Evolutionary conservation across 2,797 vertebrate genomes (phyloP), one percentile per base, ranked within the genome.

Genomic region (Poliocrania exsul): DNA sequence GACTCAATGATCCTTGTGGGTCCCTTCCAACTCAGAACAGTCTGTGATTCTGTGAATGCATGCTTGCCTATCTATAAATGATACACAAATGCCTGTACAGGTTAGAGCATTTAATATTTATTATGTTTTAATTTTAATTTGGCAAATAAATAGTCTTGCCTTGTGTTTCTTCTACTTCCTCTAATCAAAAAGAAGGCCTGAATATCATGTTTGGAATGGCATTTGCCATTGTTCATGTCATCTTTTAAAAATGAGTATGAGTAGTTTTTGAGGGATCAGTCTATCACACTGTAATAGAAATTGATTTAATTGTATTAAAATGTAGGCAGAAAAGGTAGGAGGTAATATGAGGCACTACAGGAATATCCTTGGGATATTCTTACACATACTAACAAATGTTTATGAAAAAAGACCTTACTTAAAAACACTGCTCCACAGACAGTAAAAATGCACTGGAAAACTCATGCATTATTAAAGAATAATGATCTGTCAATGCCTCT

Each of bases 241-340:
- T 50, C 28, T 49, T 81, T 85, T 71, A 35, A 58, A 86, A 81
- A 60, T 12, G 20, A 50, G 1, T 21, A 31, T 0, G 11, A 62
- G 57, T 69, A 81, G 38, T 47, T 89, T 80, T 47, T 84, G 53
- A 72, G 81, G 67, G 23, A 31, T 71, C n/a, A 50, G 40, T 60
- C 49, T 58, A 23, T 84, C 51, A 44, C 14, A 17, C 15, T 62
- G 53, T 13, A 20, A 16, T 77, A 61, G 33, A 88, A 86, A 87
- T 71, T 84, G 60, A 81, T 90, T 66, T 81, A 75, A 72, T 82
- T 84, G 70, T 90, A 56, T 90, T 24, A 61, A 67, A 84, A 84
- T 67, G 51, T 70, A 38, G 70, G 62, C 58, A 79, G 80, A 38
- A 88, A 78, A 86, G 65, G 80, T 91, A 66, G 73, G 65, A 92